Percentiles rank a stretch among this genome's conserved stretches.
These are phyloP conservation scores for Drosophila kohkoa DNA, from an alignment of 1,140 invertebrate genomes.

Conservation along the genomic window DNA sequence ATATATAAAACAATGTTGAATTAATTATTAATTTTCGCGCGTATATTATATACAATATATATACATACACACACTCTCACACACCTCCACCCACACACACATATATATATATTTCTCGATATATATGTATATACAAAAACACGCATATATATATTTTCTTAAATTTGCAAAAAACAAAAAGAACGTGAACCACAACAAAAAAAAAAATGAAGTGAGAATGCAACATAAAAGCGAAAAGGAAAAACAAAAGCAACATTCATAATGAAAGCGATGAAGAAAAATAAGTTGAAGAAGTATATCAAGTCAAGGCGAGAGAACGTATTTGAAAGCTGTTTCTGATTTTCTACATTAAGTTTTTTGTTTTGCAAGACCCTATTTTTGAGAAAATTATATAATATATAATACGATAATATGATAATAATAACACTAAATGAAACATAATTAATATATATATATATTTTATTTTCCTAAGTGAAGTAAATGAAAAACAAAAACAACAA, in stretches of 20 bases:
- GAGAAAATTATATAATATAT: slow-evolving; percentile 19
- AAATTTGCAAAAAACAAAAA: slow-evolving; percentile 72
- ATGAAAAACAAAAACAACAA: slow-evolving; percentile 2
- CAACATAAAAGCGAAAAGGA: slow-evolving; percentile 10
- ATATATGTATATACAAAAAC: slow-evolving; percentile 19
- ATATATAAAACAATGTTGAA: slow-evolving; percentile 81
- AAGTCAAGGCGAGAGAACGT: slow-evolving; percentile 23
- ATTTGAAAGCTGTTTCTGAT: slow-evolving; percentile 36
- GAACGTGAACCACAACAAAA: slow-evolving; percentile 25
- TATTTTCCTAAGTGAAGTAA: slow-evolving; percentile 39
- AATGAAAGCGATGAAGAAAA: slow-evolving; percentile 8
- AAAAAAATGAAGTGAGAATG: slow-evolving; percentile 9
- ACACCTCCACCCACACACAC: slow-evolving; percentile 39
- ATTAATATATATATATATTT: slow-evolving; percentile 34
- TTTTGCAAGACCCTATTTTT: slow-evolving; percentile 29
- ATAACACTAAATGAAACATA: slow-evolving; percentile 28
- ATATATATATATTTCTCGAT: slow-evolving; percentile 16
- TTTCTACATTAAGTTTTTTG: slow-evolving; percentile 18
- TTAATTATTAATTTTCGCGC: slow-evolving; percentile 82
- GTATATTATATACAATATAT: slow-evolving; percentile 66
- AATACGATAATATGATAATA: slow-evolving; percentile 22
- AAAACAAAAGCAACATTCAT: slow-evolving; percentile 16
- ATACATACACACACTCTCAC: slow-evolving; percentile 3
- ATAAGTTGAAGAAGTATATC: slow-evolving; percentile 19
- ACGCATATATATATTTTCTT: slow-evolving; percentile 72